These are phyloP conservation scores for Anoplopoma fimbria DNA, from an alignment of 2,113 vertebrate genomes.

Conservation along the genomic window DNA sequence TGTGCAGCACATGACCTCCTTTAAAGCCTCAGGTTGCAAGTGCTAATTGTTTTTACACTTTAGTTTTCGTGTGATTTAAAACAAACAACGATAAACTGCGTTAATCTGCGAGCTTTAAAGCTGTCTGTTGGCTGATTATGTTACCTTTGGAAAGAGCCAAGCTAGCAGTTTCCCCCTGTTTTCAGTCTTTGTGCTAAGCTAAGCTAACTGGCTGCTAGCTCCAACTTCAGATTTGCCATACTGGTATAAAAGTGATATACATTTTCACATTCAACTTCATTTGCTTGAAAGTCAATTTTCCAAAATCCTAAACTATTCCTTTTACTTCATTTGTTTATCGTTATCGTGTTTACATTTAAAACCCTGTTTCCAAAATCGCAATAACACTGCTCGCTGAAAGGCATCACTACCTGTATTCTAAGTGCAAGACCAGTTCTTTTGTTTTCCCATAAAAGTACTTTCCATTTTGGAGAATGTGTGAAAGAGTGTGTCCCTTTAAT, in stretches of 20 bases:
- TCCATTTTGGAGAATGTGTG: background rate
- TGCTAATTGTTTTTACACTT: no score
- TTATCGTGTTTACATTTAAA: no score
- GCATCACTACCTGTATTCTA: no score
- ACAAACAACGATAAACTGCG: no score
- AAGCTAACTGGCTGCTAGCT: background rate
- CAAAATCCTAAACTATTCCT: background rate
- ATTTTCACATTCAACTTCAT: background rate
- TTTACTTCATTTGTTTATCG: no score
- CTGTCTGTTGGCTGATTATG: background rate
- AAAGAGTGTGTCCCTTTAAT: background rate
- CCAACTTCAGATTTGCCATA: background rate
- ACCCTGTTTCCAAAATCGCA: no score
- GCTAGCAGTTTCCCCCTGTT: background rate
- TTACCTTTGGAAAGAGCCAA: background rate
- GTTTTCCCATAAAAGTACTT: background rate
- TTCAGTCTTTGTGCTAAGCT: background rate
- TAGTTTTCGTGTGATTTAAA: no score
- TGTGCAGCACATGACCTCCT: background rate
- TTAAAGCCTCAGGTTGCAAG: background rate
- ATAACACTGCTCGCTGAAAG: no score
- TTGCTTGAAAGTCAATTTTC: background rate
- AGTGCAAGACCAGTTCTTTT: background rate
- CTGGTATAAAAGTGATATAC: background rate
- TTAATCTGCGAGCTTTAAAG: background rate